phyloP scores from a whole-genome alignment of 1,140 invertebrate genomes.

The Calycopis cecrops region DNA sequence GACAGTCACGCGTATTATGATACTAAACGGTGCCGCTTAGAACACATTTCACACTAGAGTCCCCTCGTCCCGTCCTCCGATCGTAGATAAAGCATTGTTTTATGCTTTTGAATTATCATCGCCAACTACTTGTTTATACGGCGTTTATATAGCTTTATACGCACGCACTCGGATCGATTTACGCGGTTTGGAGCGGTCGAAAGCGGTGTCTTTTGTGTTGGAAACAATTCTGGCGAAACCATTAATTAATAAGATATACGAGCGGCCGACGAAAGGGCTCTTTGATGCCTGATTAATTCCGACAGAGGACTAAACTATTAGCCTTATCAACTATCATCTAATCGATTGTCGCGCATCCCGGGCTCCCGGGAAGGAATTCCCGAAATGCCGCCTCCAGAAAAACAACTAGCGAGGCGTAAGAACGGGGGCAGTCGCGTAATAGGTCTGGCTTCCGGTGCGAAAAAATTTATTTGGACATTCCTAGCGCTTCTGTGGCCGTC shows the following conservation, averaged over 20 bases:
- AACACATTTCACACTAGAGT: constrained; percentile 72
- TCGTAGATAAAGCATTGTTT: constrained; percentile 69
- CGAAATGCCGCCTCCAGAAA: constrained; percentile 49
- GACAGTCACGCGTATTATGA: constrained; percentile 64
- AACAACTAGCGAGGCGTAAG: constrained; percentile 59
- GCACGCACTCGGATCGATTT: constrained; percentile 15
- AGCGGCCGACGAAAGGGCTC: constrained; percentile 51
- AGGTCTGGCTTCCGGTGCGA: constrained; percentile 62
- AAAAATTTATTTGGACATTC: constrained; percentile 71
- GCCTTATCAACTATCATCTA: constrained; percentile 61
- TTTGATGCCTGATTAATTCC: constrained; percentile 71
- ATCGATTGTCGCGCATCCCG: constrained; percentile 61
- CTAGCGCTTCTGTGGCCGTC: constrained; percentile 48
- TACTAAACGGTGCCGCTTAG: constrained; percentile 69
- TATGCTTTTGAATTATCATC: constrained; percentile 65
- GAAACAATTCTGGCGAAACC: constrained; percentile 64
- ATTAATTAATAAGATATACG: constrained; percentile 72
- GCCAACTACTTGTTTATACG: constrained; percentile 58
- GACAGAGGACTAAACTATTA: constrained; percentile 70
- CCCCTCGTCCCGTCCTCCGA: constrained; percentile 47
- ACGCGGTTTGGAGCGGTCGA: background rate
- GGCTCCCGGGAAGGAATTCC: constrained; percentile 55
- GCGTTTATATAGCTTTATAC: constrained; percentile 66
- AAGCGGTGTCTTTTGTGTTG: constrained; percentile 56
- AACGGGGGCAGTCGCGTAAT: constrained; percentile 65